Percentiles rank a stretch among this genome's conserved stretches.
Conservation (phyloP, 2,113 vertebrate species). For the Myrmecobius fasciatus region DNA sequence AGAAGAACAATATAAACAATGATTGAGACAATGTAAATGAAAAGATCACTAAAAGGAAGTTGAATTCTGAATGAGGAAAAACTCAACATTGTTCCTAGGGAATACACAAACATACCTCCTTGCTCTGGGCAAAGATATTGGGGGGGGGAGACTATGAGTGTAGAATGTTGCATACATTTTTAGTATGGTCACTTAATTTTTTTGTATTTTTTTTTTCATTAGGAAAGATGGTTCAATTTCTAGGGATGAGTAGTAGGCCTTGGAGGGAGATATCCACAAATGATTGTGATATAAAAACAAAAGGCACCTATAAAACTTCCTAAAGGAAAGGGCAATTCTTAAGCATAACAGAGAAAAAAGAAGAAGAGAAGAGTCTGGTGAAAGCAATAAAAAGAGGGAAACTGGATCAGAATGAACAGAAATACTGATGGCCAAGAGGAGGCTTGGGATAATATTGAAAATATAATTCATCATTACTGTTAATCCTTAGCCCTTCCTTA, state of each 20-base stretch:
- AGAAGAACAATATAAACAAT: neutral
- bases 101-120: neutral
- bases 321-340: neutral
- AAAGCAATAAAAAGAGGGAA: neutral
- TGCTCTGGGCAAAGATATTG: neutral
- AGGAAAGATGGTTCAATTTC: neutral
- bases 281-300: neutral
- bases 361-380: neutral
- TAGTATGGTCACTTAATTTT: neutral
- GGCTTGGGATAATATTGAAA: neutral
- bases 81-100: neutral
- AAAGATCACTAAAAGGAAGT: neutral
- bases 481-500: neutral
- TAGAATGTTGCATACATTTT: neutral
- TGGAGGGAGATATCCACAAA: neutral
- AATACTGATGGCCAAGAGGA: neutral
- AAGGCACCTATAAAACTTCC: neutral
- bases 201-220: neutral
- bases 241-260: neutral
- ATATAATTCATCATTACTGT: slow-evolving; percentile 13
- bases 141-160: neutral
- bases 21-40: neutral
- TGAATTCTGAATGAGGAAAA: neutral
- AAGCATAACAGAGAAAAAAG: neutral
- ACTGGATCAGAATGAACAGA: slow-evolving; percentile 26